Evolutionary conservation across 2,113 vertebrate species (phyloP), one percentile per base, ranked within the genome.

Genomic region (Terrapene triunguis): DNA sequence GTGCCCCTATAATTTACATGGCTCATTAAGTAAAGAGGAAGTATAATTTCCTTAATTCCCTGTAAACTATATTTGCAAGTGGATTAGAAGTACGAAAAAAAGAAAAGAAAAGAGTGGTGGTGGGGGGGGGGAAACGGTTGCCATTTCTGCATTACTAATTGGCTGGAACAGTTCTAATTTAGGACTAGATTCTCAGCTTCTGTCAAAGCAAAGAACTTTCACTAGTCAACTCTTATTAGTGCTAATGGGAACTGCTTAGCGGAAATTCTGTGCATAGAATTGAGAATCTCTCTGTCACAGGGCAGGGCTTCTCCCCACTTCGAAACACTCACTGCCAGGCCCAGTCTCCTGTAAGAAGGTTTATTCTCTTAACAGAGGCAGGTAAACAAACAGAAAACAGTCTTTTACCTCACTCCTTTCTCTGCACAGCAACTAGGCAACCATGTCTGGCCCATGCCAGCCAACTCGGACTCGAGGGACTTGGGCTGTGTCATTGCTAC

Each of bases 211-310:
- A 84, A 53, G 54, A 78, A 21, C 55, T 85, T 32, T 69, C 80
- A 65, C 42, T 44, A 17, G 1, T 4, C 42, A 47, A 78, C 57
- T 84, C 54, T 76, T 62, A 51, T 74, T 78, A 78, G 42, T 84
- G n/a, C 59, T 54, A 90, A 84, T 59, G 44, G 54, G 83, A 76
- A 4, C 79, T 65, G 85, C 0, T 82, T 55, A 57, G 81, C 16
- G 89, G 22, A 16, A 17, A 47, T 65, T 72, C 76, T 69, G 50
- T 50, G 38, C 10, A 1, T 0, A 0, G 42, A 9, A 1, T 35
- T 51, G 50, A 76, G 50, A 42, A 29, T 5, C 16, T 21, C 35
- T 72, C n/a, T 72, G 17, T 72, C 19, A 72, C 17, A 10, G 9
- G 35, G 17, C 65, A 22, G 9, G 65, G n/a, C n/a, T 72, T 69